Conservation (phyloP, 2,797 vertebrate species). For the Trachurus trachurus region DNA sequence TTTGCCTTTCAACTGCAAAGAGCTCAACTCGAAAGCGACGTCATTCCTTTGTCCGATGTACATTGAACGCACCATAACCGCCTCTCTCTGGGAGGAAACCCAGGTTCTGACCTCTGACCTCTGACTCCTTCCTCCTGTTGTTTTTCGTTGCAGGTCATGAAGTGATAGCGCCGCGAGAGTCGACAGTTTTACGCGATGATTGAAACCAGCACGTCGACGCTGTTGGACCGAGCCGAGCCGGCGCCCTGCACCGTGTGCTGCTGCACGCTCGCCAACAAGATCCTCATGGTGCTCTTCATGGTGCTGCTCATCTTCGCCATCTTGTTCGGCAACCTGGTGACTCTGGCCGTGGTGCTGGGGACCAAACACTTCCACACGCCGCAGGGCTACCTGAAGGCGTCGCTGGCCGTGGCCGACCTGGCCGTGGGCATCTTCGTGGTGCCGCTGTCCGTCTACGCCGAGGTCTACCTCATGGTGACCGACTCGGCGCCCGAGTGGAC, state of each 20-base stretch:
- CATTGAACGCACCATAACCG: too few species aligned
- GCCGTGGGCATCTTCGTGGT: conserved; percentile 86
- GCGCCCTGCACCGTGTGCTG: conserved; percentile 83
- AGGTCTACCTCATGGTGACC: conserved; percentile 79
- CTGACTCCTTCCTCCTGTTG: conserved; percentile 9
- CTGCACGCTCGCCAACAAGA: conserved; percentile 80
- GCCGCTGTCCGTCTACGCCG: conserved; percentile 86
- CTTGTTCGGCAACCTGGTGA: conserved; percentile 85
- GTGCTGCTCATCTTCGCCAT: conserved; percentile 82
- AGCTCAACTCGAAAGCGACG: too few species aligned
- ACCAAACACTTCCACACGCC: conserved; percentile 86
- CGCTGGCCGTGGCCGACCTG: conserved; percentile 86
- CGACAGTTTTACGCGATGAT: conserved; percentile 40
- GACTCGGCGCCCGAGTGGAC: conserved; percentile 78
- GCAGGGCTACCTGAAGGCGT: conserved; percentile 88
- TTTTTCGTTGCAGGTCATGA: conserved; percentile 46
- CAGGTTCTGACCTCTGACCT: neutral
- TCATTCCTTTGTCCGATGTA: too few species aligned
- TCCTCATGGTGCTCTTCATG: conserved; percentile 86
- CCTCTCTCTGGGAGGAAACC: too few species aligned
- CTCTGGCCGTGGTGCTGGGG: conserved; percentile 84
- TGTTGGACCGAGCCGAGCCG: conserved; percentile 61
- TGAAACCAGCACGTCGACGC: conserved; percentile 34
- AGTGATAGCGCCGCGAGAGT: conserved; percentile 21
- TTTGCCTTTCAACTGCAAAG: too few species aligned